Percentiles rank a stretch among this genome's conserved stretches.
These are phyloP conservation scores for Salpingus planirostris DNA, from an alignment of 2,888 invertebrate species.

Conservation along the genomic window DNA sequence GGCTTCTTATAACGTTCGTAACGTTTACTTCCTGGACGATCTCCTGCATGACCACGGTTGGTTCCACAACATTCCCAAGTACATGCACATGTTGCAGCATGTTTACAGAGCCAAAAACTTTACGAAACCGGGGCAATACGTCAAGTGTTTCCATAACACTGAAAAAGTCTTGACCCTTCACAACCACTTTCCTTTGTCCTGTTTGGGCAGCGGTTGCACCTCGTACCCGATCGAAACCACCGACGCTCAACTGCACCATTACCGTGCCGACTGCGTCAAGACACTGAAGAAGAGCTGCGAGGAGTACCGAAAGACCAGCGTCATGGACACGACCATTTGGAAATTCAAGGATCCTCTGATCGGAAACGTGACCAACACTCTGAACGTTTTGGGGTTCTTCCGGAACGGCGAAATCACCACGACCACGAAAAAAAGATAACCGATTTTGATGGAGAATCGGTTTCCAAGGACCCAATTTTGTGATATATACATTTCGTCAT, in stretches of 20 bases:
- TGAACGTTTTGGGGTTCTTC: constrained; percentile 66
- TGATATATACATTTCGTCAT: background rate
- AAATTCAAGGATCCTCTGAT: constrained; percentile 73
- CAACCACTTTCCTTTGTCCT: constrained; percentile 87
- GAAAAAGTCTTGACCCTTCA: constrained; percentile 81
- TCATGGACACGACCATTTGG: constrained; percentile 82
- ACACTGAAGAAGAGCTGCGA: constrained; percentile 77
- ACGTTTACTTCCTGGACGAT: constrained; percentile 88
- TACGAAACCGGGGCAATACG: constrained; percentile 87
- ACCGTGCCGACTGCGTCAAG: constrained; percentile 85
- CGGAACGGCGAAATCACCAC: constrained; percentile 1
- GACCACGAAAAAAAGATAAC: too few relatives aligned
- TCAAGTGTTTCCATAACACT: constrained; percentile 91
- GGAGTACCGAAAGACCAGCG: constrained; percentile 71
- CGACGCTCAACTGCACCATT: constrained; percentile 87
- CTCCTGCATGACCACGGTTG: constrained; percentile 71
- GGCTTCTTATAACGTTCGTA: constrained; percentile 80
- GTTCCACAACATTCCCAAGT: constrained; percentile 73
- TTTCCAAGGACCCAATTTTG: background rate
- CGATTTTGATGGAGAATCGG: background rate
- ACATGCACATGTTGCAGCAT: constrained; percentile 92
- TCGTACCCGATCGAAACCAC: constrained; percentile 74
- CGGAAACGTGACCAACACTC: constrained; percentile 57
- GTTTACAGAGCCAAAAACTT: constrained; percentile 84
- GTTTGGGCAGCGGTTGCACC: constrained; percentile 65